Evolutionary conservation across 2,888 invertebrate species (phyloP).

Genomic region (Sarcophaga subvicina): DNA sequence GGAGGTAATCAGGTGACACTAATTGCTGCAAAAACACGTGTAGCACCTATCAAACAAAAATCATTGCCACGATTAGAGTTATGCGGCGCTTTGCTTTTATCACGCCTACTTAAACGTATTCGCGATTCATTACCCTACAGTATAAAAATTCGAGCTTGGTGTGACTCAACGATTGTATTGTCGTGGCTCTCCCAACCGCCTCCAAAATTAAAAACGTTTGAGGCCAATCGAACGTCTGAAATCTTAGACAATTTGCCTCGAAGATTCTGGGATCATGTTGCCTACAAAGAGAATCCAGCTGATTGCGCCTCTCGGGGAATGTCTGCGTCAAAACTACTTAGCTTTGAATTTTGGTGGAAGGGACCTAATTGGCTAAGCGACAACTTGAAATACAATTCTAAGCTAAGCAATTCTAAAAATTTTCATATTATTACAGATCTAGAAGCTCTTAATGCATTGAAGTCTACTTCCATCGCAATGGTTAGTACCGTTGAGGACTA

Average conservation of each 20-base stretch:
- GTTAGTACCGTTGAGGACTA: neutral
- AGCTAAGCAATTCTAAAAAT: neutral
- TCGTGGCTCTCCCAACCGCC: conserved; percentile 39
- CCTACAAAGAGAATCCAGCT: conserved; percentile 32
- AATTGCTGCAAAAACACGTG: conserved; percentile 41
- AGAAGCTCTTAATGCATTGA: neutral
- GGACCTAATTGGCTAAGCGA: conserved; percentile 31
- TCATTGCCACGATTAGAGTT: conserved; percentile 33
- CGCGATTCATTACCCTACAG: conserved; percentile 7
- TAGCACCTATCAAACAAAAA: conserved; percentile 40
- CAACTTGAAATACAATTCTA: conserved; percentile 2
- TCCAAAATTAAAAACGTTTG: conserved; percentile 28
- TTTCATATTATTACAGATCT: conserved; percentile 22
- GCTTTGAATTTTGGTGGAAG: conserved; percentile 31
- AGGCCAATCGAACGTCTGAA: conserved; percentile 44
- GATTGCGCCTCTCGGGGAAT: conserved; percentile 54
- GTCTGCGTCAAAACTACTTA: conserved; percentile 1
- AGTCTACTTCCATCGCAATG: neutral
- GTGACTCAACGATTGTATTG: conserved; percentile 47
- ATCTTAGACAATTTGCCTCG: conserved; percentile 33
- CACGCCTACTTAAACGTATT: conserved; percentile 40
- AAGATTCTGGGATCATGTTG: conserved; percentile 35
- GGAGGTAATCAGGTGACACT: neutral
- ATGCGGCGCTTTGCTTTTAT: conserved; percentile 36
- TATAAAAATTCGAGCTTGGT: conserved; percentile 24